Base-by-base conservation (phyloP, 1,140 invertebrate genomes). In the Drosophila nasuta region DNA sequence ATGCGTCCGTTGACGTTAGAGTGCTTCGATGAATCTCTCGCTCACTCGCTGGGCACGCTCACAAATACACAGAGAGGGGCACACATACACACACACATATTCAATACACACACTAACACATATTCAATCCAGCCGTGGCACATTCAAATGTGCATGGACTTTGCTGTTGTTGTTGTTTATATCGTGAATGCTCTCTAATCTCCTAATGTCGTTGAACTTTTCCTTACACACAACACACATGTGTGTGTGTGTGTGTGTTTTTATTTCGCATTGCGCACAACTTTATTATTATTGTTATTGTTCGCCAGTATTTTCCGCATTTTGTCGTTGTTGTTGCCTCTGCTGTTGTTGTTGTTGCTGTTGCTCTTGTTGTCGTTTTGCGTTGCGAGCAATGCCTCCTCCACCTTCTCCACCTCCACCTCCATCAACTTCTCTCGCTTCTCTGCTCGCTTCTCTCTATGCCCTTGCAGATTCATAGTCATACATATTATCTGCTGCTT, bases 261-360 rank as follows among this genome's bases (percentile, higher is more conserved):
- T 81, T 69, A 79, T 80, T 81, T 78, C 68, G 65, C 73, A 68
- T 45, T 59, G 78, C 77, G 63, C 78, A 81, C 78, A 85, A 81
- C 75, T 86, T 82, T 87, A 81, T 87, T 88, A 72, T 86, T 74
- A 74, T 87, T 82, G 71, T 88, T 88, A 71, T 88, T 88, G 75
- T 79, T 63, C 59, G 67, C 65, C 52, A 57, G 63, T 80, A 65
- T 82, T 78, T 71, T 78, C 69, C 73, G 60, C 75, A 67, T 54
- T 35, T 56, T 62, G 56, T 51, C 35, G 62, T 62, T 58, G 70
- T 79, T 63, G 65, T 87, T 70, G 70, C 75, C 80, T 63, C 8
- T 38, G 8, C 2, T 38, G 35, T 3, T 38, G 20, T 3, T 20
- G 20, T 0, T 63, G 59, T 70, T 73, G 67, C 64, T 63, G 30